Conservation (phyloP, 2,888 invertebrate genomes). For the Myopa tessellatipennis region DNA sequence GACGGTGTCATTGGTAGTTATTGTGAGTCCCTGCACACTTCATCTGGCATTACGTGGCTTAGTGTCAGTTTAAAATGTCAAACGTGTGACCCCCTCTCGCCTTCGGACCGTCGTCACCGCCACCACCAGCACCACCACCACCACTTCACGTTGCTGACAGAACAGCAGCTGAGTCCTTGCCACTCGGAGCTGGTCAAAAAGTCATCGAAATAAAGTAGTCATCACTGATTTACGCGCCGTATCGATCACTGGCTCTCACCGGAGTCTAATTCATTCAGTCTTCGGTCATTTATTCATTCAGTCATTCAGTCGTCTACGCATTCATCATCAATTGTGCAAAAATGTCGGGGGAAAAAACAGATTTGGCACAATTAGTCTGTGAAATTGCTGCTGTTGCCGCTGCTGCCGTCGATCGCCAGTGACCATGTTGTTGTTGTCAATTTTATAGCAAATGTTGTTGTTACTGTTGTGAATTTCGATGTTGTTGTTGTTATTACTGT, state of each 20-base stretch:
- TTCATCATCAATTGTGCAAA: neutral
- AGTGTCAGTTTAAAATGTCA: constrained; percentile 39
- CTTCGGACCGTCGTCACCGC: neutral
- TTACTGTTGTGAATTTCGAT: neutral
- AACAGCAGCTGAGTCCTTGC: neutral
- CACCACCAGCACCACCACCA: neutral
- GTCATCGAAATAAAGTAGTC: constrained; percentile 9
- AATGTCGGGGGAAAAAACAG: neutral
- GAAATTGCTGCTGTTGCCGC: constrained; percentile 8
- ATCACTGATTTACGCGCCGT: neutral
- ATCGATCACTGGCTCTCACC: neutral
- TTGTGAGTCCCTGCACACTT: neutral
- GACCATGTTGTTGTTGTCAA: no score
- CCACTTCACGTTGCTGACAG: neutral
- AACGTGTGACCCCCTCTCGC: neutral
- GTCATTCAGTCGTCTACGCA: constrained; percentile 20
- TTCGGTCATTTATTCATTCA: neutral
- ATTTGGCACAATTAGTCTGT: constrained; percentile 15
- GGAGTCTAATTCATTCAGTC: constrained; percentile 18
- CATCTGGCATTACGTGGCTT: constrained; percentile 25
- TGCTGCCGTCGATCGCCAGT: neutral
- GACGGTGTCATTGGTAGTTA: no score
- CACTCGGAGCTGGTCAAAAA: constrained; percentile 20
- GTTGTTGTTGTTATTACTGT: neutral
- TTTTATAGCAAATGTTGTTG: neutral